A percentile compares a stretch with the other conserved stretches of the same genome.
Conservation (phyloP, 92 coral and sea anemone genomes). For the Epizoanthus scotinus region DNA sequence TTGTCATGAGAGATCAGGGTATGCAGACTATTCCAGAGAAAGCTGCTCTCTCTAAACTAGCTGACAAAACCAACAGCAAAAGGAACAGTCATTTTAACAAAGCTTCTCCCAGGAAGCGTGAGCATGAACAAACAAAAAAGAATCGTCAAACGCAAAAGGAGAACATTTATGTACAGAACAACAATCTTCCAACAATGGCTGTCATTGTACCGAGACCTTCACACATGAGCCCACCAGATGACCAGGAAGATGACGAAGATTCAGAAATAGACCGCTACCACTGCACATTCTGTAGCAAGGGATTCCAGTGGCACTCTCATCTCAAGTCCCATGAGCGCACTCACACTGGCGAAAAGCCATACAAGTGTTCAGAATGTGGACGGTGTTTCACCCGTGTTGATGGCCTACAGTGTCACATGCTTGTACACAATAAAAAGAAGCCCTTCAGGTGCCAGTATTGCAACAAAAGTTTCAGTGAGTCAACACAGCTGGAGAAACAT, state of each 20-base stretch:
- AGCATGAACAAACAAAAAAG: constrained; percentile 1
- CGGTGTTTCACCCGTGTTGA: constrained; percentile 95
- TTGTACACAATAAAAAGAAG: constrained; percentile 84
- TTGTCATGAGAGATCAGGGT: constrained; percentile 82
- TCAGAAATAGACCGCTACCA: constrained; percentile 64
- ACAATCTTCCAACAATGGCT: constrained; percentile 40
- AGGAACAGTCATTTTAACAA: constrained; percentile 44
- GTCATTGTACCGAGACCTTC: constrained; percentile 33
- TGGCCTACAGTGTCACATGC: constrained; percentile 95
- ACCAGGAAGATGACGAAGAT: constrained; percentile 23
- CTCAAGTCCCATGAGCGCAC: constrained; percentile 89
- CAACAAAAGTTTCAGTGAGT: constrained; percentile 81
- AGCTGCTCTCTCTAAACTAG: constrained; percentile 22
- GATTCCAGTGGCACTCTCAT: constrained; percentile 96
- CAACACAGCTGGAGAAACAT: constrained; percentile 83
- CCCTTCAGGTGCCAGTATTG: constrained; percentile 81
- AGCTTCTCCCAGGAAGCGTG: constrained; percentile 42
- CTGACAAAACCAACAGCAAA: constrained; percentile 42
- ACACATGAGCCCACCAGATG: constrained; percentile 12
- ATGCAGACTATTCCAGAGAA: constrained; percentile 75
- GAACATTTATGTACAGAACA: constrained; percentile 29
- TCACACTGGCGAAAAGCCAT: constrained; percentile 93
- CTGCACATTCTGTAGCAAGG: constrained; percentile 86
- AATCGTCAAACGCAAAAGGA: constrained; percentile 18
- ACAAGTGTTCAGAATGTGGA: constrained; percentile 80